These are phyloP conservation scores for Copsychus sechellarum DNA, from an alignment of 2,113 vertebrate genomes.

Conservation along the genomic window DNA sequence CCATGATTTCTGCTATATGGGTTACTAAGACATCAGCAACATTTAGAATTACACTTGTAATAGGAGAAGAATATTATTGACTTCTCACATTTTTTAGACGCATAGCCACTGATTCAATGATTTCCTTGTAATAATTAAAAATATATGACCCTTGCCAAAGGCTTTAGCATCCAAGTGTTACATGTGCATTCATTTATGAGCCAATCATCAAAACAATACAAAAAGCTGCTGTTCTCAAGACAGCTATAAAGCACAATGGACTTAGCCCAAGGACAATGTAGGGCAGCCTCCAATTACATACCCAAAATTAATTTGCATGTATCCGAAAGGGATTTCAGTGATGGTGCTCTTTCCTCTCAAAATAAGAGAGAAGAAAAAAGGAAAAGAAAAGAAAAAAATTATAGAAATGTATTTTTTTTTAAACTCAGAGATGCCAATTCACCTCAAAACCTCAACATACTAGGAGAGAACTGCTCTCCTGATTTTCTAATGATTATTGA, in stretches of 20 bases:
- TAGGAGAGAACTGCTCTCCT: neutral
- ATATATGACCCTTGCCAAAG: neutral
- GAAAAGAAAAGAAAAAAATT: neutral
- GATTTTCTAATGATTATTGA: neutral
- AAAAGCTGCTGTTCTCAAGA: neutral
- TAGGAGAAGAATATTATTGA: neutral
- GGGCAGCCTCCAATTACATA: neutral
- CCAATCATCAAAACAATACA: neutral
- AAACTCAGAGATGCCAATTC: neutral
- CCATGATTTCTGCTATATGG: neutral
- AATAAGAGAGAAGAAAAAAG: neutral
- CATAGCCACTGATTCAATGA: neutral
- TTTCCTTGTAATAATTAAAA: neutral
- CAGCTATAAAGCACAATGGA: neutral
- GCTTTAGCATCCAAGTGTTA: neutral
- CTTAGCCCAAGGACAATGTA: neutral
- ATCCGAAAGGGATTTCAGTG: neutral
- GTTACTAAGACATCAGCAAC: neutral
- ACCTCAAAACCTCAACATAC: neutral
- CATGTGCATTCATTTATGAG: neutral
- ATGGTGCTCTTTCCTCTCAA: neutral
- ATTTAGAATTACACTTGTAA: neutral
- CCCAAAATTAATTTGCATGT: fast-evolving
- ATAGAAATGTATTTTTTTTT: neutral
- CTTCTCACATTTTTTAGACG: neutral